Evolutionary conservation across 2,888 invertebrate genomes (phyloP).

Genomic region (Germaria angustata): DNA sequence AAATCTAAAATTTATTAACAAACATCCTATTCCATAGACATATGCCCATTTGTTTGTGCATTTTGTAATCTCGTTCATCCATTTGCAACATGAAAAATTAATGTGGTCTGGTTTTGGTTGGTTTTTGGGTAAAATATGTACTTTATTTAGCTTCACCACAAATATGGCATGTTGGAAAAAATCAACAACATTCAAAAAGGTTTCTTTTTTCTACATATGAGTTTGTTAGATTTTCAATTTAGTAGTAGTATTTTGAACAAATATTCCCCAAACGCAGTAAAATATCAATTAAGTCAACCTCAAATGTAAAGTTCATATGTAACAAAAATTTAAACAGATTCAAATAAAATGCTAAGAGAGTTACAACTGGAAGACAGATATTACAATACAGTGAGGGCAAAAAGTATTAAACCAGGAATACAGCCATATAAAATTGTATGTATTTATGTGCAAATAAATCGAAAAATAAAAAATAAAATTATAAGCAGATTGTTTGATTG

Average conservation of each 20-base stretch:
- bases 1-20: slow-evolving; percentile 22
- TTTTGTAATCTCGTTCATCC: not conserved
- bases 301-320: slow-evolving; percentile 61
- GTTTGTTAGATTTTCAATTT: slow-evolving; percentile 34
- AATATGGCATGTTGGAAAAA: slow-evolving; percentile 35
- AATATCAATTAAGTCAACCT: slow-evolving; percentile 66
- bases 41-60: not conserved
- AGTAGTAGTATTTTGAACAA: not conserved
- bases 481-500: too few species aligned
- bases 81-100: slow-evolving; percentile 46
- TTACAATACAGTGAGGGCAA: not conserved
- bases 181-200: not conserved
- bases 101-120: slow-evolving; percentile 48
- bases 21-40: not conserved
- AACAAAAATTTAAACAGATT: slow-evolving; percentile 52
- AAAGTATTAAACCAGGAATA: not conserved
- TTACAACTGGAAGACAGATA: slow-evolving; percentile 7
- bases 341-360: slow-evolving; percentile 32
- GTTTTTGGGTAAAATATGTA: slow-evolving; percentile 29
- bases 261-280: slow-evolving; percentile 24
- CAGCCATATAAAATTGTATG: not conserved
- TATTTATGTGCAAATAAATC: too few species aligned
- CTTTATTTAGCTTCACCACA: slow-evolving; percentile 57
- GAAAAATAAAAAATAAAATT: too few species aligned
- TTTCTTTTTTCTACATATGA: not conserved